Conservation (phyloP, 2,113 vertebrate genomes). For the Calypte anna region DNA sequence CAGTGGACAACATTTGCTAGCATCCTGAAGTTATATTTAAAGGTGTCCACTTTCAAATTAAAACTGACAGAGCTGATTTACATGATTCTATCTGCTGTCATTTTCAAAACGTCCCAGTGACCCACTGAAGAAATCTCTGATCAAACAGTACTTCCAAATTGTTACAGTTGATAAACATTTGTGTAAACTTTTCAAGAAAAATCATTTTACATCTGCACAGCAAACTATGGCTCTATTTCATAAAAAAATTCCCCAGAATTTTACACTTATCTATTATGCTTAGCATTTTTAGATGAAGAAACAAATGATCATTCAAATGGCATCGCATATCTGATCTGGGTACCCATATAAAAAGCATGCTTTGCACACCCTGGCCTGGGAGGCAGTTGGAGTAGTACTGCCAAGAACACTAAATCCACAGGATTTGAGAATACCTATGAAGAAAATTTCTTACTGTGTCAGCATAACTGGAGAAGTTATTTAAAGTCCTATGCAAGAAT, state of each 20-base stretch:
- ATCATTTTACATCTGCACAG: neutral
- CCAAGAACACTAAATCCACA: neutral
- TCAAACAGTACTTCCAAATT: neutral
- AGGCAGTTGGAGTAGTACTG: neutral
- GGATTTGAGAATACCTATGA: neutral
- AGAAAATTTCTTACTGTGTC: neutral
- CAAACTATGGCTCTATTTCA: neutral
- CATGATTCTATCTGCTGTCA: neutral
- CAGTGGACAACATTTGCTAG: neutral
- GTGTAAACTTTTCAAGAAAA: neutral
- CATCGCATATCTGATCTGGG: neutral
- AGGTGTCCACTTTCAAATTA: conserved; percentile 11
- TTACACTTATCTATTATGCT: neutral
- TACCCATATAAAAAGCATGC: neutral
- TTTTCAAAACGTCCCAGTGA: neutral
- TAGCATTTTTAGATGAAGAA: neutral
- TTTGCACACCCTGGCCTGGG: neutral
- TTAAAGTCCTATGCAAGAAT: neutral
- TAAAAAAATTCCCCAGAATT: neutral
- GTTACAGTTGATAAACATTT: neutral
- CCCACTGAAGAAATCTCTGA: neutral
- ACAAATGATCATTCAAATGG: neutral
- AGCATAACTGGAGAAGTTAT: neutral
- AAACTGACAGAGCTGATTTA: conserved; percentile 32
- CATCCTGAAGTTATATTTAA: conserved; percentile 10